Conservation (phyloP, 2,113 vertebrate species). For the Gopherus flavomarginatus region DNA sequence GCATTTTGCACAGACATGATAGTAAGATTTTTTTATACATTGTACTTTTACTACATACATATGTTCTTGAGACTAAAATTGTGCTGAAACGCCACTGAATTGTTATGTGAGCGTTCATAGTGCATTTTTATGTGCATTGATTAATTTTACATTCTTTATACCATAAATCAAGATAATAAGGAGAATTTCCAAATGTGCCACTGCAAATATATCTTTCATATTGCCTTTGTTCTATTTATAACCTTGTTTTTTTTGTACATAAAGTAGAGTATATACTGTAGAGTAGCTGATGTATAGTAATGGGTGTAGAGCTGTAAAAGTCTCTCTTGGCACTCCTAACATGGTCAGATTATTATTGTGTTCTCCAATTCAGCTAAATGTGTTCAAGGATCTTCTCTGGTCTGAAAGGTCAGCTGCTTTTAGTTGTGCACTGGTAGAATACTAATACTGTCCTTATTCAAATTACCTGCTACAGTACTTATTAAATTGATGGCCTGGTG, state of each 20-base stretch:
- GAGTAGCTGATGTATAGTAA: conserved; percentile 82
- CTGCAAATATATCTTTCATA: conserved; percentile 78
- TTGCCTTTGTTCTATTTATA: conserved; percentile 80
- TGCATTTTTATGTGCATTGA: conserved; percentile 84
- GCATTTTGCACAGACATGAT: conserved; percentile 39
- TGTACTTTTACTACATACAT: conserved; percentile 25
- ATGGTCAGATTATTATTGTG: conserved; percentile 91
- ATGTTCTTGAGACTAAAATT: conserved; percentile 74
- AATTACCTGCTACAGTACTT: conserved; percentile 97
- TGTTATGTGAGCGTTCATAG: conserved; percentile 81
- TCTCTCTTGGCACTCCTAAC: conserved; percentile 90
- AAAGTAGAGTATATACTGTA: conserved; percentile 66
- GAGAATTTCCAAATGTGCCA: conserved; percentile 75
- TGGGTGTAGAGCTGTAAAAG: conserved; percentile 78
- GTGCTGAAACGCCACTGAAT: conserved; percentile 77
- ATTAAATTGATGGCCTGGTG: conserved; percentile 97
- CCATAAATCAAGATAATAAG: conserved; percentile 84
- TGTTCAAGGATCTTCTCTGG: conserved; percentile 97
- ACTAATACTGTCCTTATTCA: conserved; percentile 99
- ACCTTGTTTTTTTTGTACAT: conserved; percentile 71
- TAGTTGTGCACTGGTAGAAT: conserved; percentile 95
- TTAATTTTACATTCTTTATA: conserved; percentile 84
- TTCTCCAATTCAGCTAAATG: conserved; percentile 92
- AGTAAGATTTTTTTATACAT: conserved; percentile 47
- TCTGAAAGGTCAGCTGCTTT: conserved; percentile 99